These are phyloP conservation scores for Trachelus stipa DNA, from an alignment of 2,888 invertebrate species.

Conservation along the genomic window DNA sequence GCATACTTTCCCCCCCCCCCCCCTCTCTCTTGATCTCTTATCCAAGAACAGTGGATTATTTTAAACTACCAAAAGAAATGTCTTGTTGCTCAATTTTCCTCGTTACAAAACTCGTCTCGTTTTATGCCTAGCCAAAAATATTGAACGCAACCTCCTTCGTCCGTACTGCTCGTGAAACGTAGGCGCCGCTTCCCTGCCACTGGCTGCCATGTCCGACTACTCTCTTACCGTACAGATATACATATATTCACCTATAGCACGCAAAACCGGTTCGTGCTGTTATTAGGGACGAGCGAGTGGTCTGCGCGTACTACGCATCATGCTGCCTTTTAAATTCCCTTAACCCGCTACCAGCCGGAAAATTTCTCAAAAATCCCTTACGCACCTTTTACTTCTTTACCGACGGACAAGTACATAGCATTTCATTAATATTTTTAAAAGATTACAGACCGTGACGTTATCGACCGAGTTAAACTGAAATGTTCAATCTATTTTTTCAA, in stretches of 20 bases:
- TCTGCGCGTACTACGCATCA: constrained; percentile 2
- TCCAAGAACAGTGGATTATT: background rate
- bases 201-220: background rate
- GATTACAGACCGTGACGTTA: background rate
- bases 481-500: background rate
- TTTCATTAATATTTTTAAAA: background rate
- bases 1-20: background rate
- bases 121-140: background rate
- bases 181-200: constrained; percentile 1
- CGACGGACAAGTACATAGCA: background rate
- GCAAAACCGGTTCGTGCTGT: constrained; percentile 6
- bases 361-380: background rate
- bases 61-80: background rate
- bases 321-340: background rate
- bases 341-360: background rate
- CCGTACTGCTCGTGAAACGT: background rate
- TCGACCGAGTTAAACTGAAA: background rate
- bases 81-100: background rate
- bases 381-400: background rate
- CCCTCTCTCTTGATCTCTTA: background rate
- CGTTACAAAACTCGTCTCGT: background rate
- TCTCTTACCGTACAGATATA: constrained; percentile 1
- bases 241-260: background rate
- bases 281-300: background rate
- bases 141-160: background rate